phyloP scores from a whole-genome alignment of 2,888 invertebrate genomes.

The Brenthis hecate region DNA sequence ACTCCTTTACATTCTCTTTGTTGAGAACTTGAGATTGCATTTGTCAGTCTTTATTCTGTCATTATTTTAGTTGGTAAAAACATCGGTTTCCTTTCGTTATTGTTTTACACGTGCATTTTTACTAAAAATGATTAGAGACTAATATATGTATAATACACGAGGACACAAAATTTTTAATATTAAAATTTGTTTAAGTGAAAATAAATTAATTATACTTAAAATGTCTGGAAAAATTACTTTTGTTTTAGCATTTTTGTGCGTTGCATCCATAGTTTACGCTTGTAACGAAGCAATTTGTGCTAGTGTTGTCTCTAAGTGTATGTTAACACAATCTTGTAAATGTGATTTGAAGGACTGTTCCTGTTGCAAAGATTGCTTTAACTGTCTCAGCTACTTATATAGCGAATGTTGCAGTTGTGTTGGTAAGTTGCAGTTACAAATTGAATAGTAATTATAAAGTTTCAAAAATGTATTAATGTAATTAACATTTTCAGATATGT shows the following conservation, averaged over 20 bases:
- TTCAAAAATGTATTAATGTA: not conserved
- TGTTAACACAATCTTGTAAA: conserved; percentile 97
- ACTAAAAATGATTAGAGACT: not conserved
- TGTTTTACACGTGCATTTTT: not conserved
- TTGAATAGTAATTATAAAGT: not conserved
- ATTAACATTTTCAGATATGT: conserved; percentile 86
- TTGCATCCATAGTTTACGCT: conserved; percentile 69
- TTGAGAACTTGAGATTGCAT: not conserved
- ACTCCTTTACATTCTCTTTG: too few species aligned
- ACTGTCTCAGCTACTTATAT: conserved; percentile 93
- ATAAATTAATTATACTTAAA: conserved; percentile 31
- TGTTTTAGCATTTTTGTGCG: conserved; percentile 58
- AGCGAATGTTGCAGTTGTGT: conserved; percentile 98
- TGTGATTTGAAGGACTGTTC: conserved; percentile 96
- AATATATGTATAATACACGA: not conserved
- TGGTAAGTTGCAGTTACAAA: conserved; percentile 85
- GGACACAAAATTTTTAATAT: not conserved
- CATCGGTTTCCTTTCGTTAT: not conserved
- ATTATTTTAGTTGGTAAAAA: not conserved
- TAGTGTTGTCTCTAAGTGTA: conserved; percentile 97
- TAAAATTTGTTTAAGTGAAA: not conserved
- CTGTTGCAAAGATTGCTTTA: conserved; percentile 97
- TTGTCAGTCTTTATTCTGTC: not conserved
- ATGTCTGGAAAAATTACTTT: conserved; percentile 69
- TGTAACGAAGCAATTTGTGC: conserved; percentile 98